Base-by-base conservation (phyloP, 2,888 invertebrate species). In the Thysanoteuthis rhombus region DNA sequence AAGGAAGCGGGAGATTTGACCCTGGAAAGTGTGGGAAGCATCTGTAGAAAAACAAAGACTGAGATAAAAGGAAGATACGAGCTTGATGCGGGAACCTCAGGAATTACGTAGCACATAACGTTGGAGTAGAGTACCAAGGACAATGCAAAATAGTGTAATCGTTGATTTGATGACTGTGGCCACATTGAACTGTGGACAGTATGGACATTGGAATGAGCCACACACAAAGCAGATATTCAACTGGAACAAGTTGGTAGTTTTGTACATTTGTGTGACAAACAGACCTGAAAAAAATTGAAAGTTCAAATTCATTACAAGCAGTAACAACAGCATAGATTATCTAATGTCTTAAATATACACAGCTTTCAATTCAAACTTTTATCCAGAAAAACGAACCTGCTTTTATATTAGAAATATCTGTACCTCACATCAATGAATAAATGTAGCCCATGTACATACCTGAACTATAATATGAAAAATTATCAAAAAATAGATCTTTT, bases 141-240 rank as follows among this genome's bases (percentile, higher is more conserved):
- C 93, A 32, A 96, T 94, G 22, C 95, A 93, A 42, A 95, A 45
- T 52, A 95, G 93, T 8, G 96, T 95, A 93, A 95, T 94, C 92
- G 95, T 95, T 40, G 96, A 95, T 93, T 95, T 95, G 75, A 95
- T 94, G 58, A 95, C 94, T 0, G 96, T 95, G 3, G 96, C 96
- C 10, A 95, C 95, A 94, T 97, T 97, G 95, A 97, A 97, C 95
- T 96, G 96, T 5, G 97, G 97, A 95, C 97, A 97, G 94, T 97
- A 97, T 0, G 97, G 97, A 95, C 97, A 97, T 95, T 97, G 97
- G 95, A 97, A 97, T 8, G 97, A 97, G 1, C 97, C 97, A 94
- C 97, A 97, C 90, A 97, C 97, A 93, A 96, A 97, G 94, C 97
- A 97, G 90, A 97, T 96, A 95, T 97, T 97, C 92, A 96, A 95